Conservation (phyloP, 2,113 vertebrate species). For the Machaerirhynchus nigripectus region DNA sequence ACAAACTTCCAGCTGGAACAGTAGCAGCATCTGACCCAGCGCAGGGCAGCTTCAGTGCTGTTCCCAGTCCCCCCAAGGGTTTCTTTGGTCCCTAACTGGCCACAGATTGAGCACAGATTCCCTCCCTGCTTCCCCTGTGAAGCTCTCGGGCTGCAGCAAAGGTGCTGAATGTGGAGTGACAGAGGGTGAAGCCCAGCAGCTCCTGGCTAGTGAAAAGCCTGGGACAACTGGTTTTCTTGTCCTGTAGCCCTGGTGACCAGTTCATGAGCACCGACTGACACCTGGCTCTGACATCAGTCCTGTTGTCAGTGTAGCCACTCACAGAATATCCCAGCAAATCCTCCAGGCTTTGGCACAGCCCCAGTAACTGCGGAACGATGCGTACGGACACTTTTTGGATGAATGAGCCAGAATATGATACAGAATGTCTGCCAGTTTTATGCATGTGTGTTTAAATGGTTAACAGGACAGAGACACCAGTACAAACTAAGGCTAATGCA, state of each 20-base stretch:
- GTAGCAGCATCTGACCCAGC: neutral
- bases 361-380: neutral
- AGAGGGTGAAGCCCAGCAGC: neutral
- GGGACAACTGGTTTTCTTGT: neutral
- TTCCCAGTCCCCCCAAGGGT: neutral
- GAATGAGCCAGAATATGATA: neutral
- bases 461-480: neutral
- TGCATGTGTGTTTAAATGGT: fast-evolving
- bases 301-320: neutral
- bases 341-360: neutral
- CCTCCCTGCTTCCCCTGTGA: fast-evolving
- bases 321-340: neutral
- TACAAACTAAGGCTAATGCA: neutral
- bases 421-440: neutral
- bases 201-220: neutral
- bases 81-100: neutral
- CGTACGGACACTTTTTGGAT: neutral
- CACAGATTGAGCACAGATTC: neutral
- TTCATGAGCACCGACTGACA: neutral
- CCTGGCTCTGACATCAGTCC: neutral
- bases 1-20: neutral
- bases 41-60: neutral
- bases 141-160: neutral
- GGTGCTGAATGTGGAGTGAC: fast-evolving
- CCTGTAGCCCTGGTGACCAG: neutral